phyloP scores from a whole-genome alignment of 2,888 invertebrate species.

The Aethes cnicana region DNA sequence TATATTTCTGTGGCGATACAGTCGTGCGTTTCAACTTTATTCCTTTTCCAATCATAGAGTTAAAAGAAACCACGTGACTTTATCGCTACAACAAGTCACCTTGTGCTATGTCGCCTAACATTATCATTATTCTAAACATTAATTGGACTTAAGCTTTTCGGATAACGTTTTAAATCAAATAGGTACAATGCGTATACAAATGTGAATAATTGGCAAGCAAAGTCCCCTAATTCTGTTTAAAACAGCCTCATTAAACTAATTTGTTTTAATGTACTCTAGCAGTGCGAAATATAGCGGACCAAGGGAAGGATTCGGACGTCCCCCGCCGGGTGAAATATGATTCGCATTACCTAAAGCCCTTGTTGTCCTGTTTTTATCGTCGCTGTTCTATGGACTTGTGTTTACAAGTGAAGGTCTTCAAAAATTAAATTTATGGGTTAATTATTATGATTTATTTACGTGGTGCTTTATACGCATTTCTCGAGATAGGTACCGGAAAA shows the following conservation, averaged over 20 bases:
- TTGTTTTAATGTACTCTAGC: slow-evolving; percentile 55
- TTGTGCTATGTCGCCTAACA: not conserved
- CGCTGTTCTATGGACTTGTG: slow-evolving; percentile 58
- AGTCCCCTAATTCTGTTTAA: slow-evolving; percentile 39
- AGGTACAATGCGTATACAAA: not conserved
- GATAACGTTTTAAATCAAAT: no score
- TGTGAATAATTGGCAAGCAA: slow-evolving; percentile 12
- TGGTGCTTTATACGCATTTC: no score
- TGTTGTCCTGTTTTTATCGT: slow-evolving; percentile 66
- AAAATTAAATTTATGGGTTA: slow-evolving; percentile 38
- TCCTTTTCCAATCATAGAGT: no score
- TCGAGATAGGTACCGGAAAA: no score
- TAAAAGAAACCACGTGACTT: no score
- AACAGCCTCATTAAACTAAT: slow-evolving; percentile 56
- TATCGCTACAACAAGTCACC: not conserved
- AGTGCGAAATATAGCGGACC: slow-evolving; percentile 51
- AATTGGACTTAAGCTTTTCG: no score
- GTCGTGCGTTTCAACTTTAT: no score
- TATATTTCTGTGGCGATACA: no score
- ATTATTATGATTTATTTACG: slow-evolving; percentile 15
- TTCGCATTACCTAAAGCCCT: slow-evolving; percentile 71
- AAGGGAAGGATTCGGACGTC: slow-evolving; percentile 56
- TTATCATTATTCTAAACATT: not conserved
- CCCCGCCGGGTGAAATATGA: slow-evolving; percentile 71
- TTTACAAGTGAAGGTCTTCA: slow-evolving; percentile 55